Conservation (phyloP, 2,888 invertebrate genomes). For the Quadroppia sp. region DNA sequence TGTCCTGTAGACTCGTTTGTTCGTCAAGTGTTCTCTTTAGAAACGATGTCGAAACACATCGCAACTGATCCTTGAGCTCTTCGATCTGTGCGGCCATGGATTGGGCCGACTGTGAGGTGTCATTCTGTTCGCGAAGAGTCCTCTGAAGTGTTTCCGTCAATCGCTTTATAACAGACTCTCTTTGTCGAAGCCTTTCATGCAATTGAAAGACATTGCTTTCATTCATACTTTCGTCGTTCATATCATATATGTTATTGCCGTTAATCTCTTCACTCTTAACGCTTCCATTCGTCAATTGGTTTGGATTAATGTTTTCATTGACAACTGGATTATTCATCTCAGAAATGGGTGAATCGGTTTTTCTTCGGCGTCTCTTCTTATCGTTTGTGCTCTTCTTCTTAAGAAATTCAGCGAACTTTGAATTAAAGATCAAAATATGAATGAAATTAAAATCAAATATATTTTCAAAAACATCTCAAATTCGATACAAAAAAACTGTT, state of each 20-base stretch:
- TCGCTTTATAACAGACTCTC: background rate
- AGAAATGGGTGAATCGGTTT: too few relatives aligned
- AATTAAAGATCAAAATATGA: too few relatives aligned
- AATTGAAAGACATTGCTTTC: slow-evolving; percentile 6
- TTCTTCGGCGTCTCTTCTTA: too few relatives aligned
- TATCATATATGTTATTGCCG: background rate
- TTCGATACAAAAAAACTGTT: too few relatives aligned
- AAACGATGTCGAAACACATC: background rate
- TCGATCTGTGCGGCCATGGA: slow-evolving; percentile 1
- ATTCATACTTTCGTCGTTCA: slow-evolving; percentile 2
- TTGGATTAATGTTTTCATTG: slow-evolving; percentile 8
- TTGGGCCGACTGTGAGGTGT: background rate
- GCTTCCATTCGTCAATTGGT: background rate
- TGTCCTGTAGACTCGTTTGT: background rate
- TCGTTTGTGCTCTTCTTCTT: too few relatives aligned
- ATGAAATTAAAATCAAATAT: too few relatives aligned
- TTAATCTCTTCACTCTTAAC: background rate
- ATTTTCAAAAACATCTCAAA: too few relatives aligned
- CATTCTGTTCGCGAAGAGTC: slow-evolving; percentile 5
- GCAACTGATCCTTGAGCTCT: background rate
- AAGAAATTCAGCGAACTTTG: too few relatives aligned
- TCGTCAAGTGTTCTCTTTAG: background rate
- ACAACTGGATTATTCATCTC: background rate
- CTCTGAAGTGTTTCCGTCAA: background rate
- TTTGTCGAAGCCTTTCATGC: slow-evolving; percentile 5